Evolutionary conservation across 2,888 invertebrate species (phyloP), one percentile per base, ranked within the genome.

Genomic region (Podotricha telesiphe): DNA sequence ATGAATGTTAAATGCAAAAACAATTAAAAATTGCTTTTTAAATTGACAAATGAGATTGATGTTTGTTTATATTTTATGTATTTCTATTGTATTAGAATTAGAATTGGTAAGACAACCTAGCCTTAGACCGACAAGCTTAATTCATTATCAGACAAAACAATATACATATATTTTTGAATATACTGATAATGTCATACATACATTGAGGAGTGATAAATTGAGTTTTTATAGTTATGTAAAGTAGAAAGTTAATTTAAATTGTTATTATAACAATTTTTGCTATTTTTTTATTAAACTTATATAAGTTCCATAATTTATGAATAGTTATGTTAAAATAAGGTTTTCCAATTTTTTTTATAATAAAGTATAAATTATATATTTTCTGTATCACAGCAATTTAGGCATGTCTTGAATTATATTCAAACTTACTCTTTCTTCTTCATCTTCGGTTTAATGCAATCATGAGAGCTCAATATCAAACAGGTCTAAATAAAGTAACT

Each of bases 401-500:
- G 2, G 28, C 6, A 6, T 28, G 2, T 28, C 6, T 28, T 28
- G 6, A 28, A 40, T 40, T 42, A n/a, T n/a, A n/a, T 17, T 45
- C 1, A 22, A 59, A 45, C 45, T 73, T 87, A 94, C 87, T 86
- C 86, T 87, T 61, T 89, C 84, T 79, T 89, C 87, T 74, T 89
- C 86, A 80, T 80, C 76, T 68, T 89, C 81, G 69, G 86, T 77
- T 76, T 81, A 86, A 85, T 51, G 82, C 86, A 42, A 86, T 80
- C 70, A 77, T 79, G 0, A 89, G 82, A 89, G 82, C 79, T 89
- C 89, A 77, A 87, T 86, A 76, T 86, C 88, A 79, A 91, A 91
- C 6, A 93, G 74, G 85, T 96, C 96, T n/a, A 93, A 88, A 83
- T 96, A 96, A 1, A 98, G 89, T 10, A 94, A 79, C 77, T 94